These are phyloP conservation scores for Cryptotermes secundus DNA, from an alignment of 1,140 invertebrate species.

Conservation along the genomic window DNA sequence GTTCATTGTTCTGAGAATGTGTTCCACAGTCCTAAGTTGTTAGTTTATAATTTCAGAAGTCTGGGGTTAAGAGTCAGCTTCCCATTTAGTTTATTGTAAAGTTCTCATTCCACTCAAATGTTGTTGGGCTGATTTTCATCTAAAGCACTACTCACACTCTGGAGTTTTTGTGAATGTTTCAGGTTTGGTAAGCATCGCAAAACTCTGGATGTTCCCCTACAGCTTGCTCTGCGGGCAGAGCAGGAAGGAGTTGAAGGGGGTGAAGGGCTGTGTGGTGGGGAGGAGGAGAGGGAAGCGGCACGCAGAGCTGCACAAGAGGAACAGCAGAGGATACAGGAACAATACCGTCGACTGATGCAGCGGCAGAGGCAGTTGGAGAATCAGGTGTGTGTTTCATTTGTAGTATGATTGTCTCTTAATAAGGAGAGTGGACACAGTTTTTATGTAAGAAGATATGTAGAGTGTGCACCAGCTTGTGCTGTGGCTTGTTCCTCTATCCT, in stretches of 20 bases:
- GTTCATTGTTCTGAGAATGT: too few species aligned
- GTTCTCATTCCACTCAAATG: too few species aligned
- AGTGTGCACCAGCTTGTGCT: too few species aligned
- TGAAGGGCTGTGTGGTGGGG: slow-evolving; percentile 37
- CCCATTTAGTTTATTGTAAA: too few species aligned
- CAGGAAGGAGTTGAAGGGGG: slow-evolving; percentile 38
- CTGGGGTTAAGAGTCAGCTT: too few species aligned
- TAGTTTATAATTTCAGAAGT: too few species aligned
- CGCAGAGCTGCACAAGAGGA: slow-evolving; percentile 45
- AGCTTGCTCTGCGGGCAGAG: slow-evolving; percentile 48
- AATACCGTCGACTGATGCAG: slow-evolving; percentile 47
- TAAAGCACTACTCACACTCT: background rate
- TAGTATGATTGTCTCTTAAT: too few species aligned
- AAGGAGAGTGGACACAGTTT: too few species aligned
- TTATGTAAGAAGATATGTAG: too few species aligned
- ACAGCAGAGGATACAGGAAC: slow-evolving; percentile 50
- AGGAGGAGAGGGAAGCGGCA: slow-evolving; percentile 44
- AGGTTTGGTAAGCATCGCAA: slow-evolving; percentile 77
- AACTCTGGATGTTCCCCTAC: slow-evolving; percentile 50
- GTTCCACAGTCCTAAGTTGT: too few species aligned
- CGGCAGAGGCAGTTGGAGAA: slow-evolving; percentile 36
- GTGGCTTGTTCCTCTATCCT: too few species aligned
- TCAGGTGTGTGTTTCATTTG: background rate
- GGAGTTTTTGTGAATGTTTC: slow-evolving; percentile 10
- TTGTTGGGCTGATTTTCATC: background rate